A percentile compares a stretch with the other conserved stretches of the same genome.
phyloP scores from a whole-genome alignment of 2,888 invertebrate genomes.

The Silvanus unidentatus region DNA sequence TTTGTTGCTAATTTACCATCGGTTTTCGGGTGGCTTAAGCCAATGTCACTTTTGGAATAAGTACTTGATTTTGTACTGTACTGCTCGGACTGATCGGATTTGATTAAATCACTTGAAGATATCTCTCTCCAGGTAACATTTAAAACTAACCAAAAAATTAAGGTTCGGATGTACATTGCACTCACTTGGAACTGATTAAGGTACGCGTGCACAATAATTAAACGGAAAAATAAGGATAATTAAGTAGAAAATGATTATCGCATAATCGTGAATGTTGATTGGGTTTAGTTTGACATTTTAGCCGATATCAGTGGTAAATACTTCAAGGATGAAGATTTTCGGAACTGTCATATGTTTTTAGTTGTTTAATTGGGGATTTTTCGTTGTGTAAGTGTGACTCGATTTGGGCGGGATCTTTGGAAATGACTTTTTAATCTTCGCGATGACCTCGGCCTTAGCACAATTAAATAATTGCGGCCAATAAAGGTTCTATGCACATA shows the following conservation, averaged over 20 bases:
- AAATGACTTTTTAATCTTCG: no score
- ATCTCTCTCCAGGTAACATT: constrained; percentile 34
- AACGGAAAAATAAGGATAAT: constrained; percentile 2
- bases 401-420: constrained; percentile 12
- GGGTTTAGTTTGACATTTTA: constrained; percentile 39
- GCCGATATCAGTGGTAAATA: constrained; percentile 26
- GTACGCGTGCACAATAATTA: constrained; percentile 15
- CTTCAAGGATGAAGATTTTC: constrained; percentile 19
- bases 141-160: constrained; percentile 41
- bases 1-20: constrained; percentile 37
- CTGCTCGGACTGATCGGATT: constrained; percentile 13
- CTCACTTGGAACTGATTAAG: constrained; percentile 5
- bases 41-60: constrained; percentile 49
- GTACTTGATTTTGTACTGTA: constrained; percentile 35
- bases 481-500: neutral
- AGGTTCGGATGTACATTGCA: constrained; percentile 16
- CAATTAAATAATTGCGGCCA: constrained; percentile 11
- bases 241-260: neutral
- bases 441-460: constrained; percentile 25
- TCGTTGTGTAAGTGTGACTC: constrained; percentile 12
- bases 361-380: constrained; percentile 10
- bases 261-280: neutral
- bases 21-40: constrained; percentile 49
- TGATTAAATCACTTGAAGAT: constrained; percentile 21
- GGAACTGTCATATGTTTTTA: constrained; percentile 1